Evolutionary conservation across 2,888 invertebrate species (phyloP).

Genomic region (Agrochola litura): DNA sequence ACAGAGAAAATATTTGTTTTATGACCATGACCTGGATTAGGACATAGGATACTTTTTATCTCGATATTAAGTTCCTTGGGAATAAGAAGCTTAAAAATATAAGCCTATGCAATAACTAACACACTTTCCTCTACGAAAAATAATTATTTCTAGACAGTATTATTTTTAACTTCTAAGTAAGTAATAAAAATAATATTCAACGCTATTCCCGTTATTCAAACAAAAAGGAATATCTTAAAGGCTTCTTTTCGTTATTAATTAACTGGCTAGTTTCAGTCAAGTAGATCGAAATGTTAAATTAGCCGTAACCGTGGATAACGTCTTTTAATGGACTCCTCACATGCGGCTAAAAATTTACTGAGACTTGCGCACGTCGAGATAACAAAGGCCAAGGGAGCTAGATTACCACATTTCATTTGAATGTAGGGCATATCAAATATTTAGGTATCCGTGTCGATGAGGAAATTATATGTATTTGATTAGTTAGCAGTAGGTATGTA

Average conservation of each 20-base stretch:
- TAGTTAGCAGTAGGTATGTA: conserved; percentile 3
- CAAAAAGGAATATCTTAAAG: conserved; percentile 1
- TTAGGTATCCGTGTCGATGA: conserved; percentile 57
- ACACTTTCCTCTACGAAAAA: neutral
- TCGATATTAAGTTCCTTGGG: neutral
- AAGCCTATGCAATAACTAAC: neutral
- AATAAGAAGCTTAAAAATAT: neutral
- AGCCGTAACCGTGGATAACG: conserved; percentile 37
- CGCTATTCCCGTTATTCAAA: neutral
- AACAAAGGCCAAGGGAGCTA: conserved; percentile 61
- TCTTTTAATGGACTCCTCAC: conserved; percentile 43
- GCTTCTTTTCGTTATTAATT: conserved; percentile 13
- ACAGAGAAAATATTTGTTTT: too few species aligned
- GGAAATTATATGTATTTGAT: conserved; percentile 32
- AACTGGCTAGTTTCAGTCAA: conserved; percentile 31
- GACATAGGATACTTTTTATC: neutral
- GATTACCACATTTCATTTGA: conserved; percentile 54
- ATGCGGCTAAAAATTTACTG: conserved; percentile 26
- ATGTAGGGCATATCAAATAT: conserved; percentile 54
- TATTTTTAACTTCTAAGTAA: neutral
- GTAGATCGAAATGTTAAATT: conserved; percentile 49
- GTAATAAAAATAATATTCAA: neutral
- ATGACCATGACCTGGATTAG: neutral
- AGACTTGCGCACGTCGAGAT: conserved; percentile 48
- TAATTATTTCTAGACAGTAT: neutral